Evolutionary conservation across 2,888 invertebrate genomes (phyloP), one percentile per base, ranked within the genome.

Genomic region (Tenodera sinensis): DNA sequence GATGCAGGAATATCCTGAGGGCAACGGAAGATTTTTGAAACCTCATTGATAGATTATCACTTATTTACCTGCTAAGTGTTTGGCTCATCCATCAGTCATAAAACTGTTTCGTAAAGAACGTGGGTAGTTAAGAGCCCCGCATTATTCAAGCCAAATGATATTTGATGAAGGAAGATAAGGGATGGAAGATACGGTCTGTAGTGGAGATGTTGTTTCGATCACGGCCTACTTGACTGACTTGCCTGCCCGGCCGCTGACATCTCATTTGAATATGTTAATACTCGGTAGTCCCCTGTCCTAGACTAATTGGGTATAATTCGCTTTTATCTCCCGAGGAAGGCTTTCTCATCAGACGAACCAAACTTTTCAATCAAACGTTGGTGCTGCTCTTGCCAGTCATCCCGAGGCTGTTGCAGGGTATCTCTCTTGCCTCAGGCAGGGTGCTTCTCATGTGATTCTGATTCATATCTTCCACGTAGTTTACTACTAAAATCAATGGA

Each of bases 211-310:
- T 71, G 54, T 71, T 71, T 71, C 54, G 54, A 71, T 71, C 54
- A n/a, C 34, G 87, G 83, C 87, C 87, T 82, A 54, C 87, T 83
- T 87, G 83, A 54, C 28, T 89, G 89, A 71, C 54, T 71, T 3
- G 54, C 54, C 54, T 71, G 54, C 25, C 54, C 54, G 54, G 54
- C 25, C 20, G 54, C 54, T 71, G 54, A 89, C 88, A 83, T 84
- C 88, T 84, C 89, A 89, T 89, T 89, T 89, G 89, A 89, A 89
- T 89, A 88, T 88, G 87, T 28, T 87, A 87, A 87, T 87, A 71
- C 54, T 71, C 54, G 54, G 54, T 71, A 71, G 54, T 71, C 54
- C 54, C 54, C 54, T 25, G 54, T 71, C 25, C 54, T 25, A 71
- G 54, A 71, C 54, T 71, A 71, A 71, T 71, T 71, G 54, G 54